Evolutionary conservation across 2,113 vertebrate species (phyloP).

Genomic region (Cyphomyrus plagiostoma): DNA sequence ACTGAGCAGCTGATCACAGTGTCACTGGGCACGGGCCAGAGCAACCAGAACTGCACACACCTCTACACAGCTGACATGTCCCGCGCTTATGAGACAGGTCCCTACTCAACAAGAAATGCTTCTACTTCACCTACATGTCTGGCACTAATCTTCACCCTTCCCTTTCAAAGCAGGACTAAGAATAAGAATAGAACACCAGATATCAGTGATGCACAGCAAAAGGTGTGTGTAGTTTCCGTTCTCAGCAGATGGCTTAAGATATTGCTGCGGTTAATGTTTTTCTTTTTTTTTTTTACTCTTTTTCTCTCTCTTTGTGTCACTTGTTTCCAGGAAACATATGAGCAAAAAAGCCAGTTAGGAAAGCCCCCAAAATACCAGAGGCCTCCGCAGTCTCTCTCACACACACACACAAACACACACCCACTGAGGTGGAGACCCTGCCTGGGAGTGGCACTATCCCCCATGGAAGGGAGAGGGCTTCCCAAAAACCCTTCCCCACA

Average conservation of each 20-base stretch:
- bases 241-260: slow-evolving; percentile 13
- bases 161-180: neutral
- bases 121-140: neutral
- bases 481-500: neutral
- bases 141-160: neutral
- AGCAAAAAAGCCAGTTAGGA: slow-evolving; percentile 50
- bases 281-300: slow-evolving; percentile 11
- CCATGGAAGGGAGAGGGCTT: neutral
- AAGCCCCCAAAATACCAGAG: slow-evolving; percentile 68
- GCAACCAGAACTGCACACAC: neutral
- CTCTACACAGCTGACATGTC: neutral
- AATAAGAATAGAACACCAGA: neutral
- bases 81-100: neutral
- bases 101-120: neutral
- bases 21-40: neutral
- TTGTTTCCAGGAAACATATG: slow-evolving; percentile 62
- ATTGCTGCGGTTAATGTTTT: slow-evolving; percentile 25
- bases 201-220: neutral
- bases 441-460: neutral
- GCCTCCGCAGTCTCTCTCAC: slow-evolving; percentile 6
- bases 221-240: neutral
- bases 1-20: neutral
- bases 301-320: slow-evolving; percentile 38
- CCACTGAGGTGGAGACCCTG: neutral
- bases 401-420: neutral